Conservation (phyloP, 1,140 invertebrate genomes). For the Rhizoglyphus robini region DNA sequence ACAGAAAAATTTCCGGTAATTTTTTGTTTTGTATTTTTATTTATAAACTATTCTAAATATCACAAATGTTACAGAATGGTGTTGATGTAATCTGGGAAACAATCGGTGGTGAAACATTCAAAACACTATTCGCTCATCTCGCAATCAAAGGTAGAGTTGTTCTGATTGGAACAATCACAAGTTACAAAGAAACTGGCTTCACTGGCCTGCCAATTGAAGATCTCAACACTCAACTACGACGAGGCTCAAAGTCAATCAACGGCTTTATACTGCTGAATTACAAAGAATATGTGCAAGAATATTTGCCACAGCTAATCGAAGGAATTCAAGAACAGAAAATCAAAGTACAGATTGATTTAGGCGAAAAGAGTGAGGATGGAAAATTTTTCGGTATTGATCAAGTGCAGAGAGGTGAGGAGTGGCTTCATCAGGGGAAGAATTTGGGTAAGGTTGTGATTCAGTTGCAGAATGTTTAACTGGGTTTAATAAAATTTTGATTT, state of each 20-base stretch:
- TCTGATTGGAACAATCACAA: neutral
- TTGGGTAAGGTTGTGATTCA: too few relatives aligned
- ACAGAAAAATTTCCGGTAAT: too few relatives aligned
- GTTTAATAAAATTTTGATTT: too few relatives aligned
- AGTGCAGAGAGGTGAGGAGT: too few relatives aligned
- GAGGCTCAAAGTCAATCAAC: neutral
- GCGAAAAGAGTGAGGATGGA: constrained; percentile 10
- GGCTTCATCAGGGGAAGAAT: too few relatives aligned
- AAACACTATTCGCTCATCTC: neutral
- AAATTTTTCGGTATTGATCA: constrained; percentile 15
- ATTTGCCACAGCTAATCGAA: constrained; percentile 19
- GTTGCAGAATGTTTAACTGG: too few relatives aligned
- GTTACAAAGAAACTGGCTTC: neutral
- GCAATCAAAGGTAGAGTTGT: neutral
- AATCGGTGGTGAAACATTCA: too few relatives aligned
- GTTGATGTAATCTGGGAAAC: too few relatives aligned
- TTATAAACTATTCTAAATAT: too few relatives aligned
- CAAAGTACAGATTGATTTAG: constrained; percentile 1
- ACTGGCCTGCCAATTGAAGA: neutral
- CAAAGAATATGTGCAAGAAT: neutral
- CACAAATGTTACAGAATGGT: too few relatives aligned
- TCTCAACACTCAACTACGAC: constrained; percentile 17
- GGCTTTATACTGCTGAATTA: constrained; percentile 16
- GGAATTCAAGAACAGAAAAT: neutral
- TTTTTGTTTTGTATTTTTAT: too few relatives aligned